Evolutionary conservation across 92 coral and sea anemone genomes (phyloP), one percentile per base, ranked within the genome.

Genomic region (Zoanthus sociatus): DNA sequence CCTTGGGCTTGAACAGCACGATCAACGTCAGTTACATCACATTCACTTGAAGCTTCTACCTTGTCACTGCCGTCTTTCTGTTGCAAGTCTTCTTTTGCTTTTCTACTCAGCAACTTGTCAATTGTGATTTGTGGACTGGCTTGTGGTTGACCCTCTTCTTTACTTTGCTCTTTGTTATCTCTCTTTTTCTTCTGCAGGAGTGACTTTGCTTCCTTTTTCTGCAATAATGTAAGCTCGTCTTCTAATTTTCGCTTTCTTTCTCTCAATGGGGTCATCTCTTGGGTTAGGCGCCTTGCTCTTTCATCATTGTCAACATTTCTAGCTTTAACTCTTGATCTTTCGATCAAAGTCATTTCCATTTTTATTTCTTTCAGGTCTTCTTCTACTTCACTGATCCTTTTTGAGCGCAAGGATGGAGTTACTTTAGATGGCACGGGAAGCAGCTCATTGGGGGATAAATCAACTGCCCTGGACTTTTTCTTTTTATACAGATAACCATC

Each of bases 331-430:
- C 94, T 76, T 53, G 87, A 78, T 74, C 73, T 86, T 44, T 86
- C 87, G 31, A 90, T 44, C 72, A 86, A 71, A 17, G 87, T 18
- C 78, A 92, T 71, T 86, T 91, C 89, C 61, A 51, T 53, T 73
- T 76, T 83, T 33, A 89, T 51, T 83, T 89, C 92, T 89, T 83
- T 76, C 87, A 91, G 82, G 47, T 91, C 94, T 85, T 90, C 92
- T 78, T 76, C 75, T 55, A 88, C 68, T 74, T 88, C 87, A 69
- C 66, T 64, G 63, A 88, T 91, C 53, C 90, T 32, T 86, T 85
- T 78, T 73, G 83, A 21, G 13, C 92, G 87, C 89, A 91, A 63
- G 26, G 89, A 77, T 84, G 94, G 90, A 73, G 84, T 71, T 37
- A 88, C 63, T 67, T 91, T 88, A 26, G 83, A 21, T 33, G 90